Evolutionary conservation across 2,888 invertebrate species (phyloP).

Genomic region (Sphaeridia pumilis): DNA sequence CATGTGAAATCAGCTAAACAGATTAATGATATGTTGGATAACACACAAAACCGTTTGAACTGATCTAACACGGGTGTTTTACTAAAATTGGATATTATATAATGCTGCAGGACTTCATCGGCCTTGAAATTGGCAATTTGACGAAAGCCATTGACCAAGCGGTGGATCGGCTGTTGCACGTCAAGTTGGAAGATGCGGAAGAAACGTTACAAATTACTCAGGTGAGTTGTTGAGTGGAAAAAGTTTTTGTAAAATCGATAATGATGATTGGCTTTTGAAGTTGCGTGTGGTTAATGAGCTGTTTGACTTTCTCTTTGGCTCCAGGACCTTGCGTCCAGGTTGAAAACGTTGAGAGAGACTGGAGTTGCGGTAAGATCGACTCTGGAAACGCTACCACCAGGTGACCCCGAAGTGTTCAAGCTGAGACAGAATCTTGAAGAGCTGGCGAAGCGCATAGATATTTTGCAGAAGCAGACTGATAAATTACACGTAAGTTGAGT

Average conservation of each 20-base stretch:
- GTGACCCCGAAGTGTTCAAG: conserved; percentile 11
- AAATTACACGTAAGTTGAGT: conserved; percentile 9
- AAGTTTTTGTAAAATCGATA: background rate
- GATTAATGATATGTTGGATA: too few relatives aligned
- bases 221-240: conserved; percentile 8
- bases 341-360: conserved; percentile 9
- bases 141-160: conserved; percentile 11
- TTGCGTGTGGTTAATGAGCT: background rate
- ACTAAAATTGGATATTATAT: too few relatives aligned
- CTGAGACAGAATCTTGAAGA: conserved; percentile 8
- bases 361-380: conserved; percentile 8
- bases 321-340: conserved; percentile 11
- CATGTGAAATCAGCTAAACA: too few relatives aligned
- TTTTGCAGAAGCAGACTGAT: conserved; percentile 11
- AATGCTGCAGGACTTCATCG: conserved; percentile 10
- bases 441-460: conserved; percentile 4
- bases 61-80: too few relatives aligned
- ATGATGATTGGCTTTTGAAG: background rate
- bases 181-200: conserved; percentile 17
- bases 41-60: too few relatives aligned
- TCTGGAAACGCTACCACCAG: conserved; percentile 6
- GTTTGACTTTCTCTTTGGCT: background rate
- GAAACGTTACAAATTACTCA: conserved; percentile 15
- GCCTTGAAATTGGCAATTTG: conserved; percentile 14
- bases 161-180: conserved; percentile 11